Conservation (phyloP, 2,888 invertebrate species). For the Cyrtodaria siliqua region DNA sequence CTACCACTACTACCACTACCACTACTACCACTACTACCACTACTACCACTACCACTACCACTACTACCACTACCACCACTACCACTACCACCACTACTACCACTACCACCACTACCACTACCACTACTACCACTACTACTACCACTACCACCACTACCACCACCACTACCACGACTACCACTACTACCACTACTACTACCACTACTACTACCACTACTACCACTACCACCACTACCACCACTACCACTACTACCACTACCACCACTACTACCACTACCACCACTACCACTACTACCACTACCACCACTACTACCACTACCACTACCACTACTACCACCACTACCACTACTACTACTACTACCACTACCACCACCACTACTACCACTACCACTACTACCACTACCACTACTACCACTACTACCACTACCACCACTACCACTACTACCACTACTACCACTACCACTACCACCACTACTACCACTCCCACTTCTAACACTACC, state of each 20-base stretch:
- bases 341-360: constrained; percentile 12
- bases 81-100: constrained; percentile 28
- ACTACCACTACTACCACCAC: constrained; percentile 15
- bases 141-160: constrained; percentile 11
- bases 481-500: too few relatives aligned
- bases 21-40: constrained; percentile 3
- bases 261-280: constrained; percentile 17
- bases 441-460: constrained; percentile 9
- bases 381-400: constrained; percentile 20
- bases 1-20: constrained; percentile 1
- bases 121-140: constrained; percentile 8
- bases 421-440: background rate
- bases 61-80: constrained; percentile 14
- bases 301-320: constrained; percentile 3
- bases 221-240: background rate
- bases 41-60: background rate
- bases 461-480: constrained; percentile 21
- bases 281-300: constrained; percentile 26
- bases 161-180: constrained; percentile 2
- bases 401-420: constrained; percentile 14
- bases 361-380: constrained; percentile 1
- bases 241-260: constrained; percentile 4
- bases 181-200: background rate
- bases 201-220: constrained; percentile 2
- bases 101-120: constrained; percentile 11